Percentiles rank a stretch among this genome's conserved stretches.
phyloP scores from a whole-genome alignment of 2,113 vertebrate genomes.

The Pteropus alecto region DNA sequence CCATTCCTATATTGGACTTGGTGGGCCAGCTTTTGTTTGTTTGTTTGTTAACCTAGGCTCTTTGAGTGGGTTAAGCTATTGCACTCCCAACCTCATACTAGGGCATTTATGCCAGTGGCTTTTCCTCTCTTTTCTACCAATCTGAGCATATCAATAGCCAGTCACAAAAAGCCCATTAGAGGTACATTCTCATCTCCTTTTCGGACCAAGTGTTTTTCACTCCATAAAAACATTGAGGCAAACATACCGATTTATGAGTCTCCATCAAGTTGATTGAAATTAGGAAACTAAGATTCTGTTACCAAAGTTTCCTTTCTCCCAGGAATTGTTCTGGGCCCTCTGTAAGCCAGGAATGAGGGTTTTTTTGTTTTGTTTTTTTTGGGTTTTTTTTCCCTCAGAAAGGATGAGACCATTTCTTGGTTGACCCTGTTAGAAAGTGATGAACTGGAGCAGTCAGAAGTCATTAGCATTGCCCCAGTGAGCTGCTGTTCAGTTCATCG shows the following conservation, averaged over 20 bases:
- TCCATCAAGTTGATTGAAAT: neutral
- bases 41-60: neutral
- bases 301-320: neutral
- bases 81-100: neutral
- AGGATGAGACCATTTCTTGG: neutral
- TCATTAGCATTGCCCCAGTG: neutral
- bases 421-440: constrained; percentile 29
- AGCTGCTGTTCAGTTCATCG: constrained; percentile 24
- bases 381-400: neutral
- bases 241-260: neutral
- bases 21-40: neutral
- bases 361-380: neutral
- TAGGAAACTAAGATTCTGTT: neutral
- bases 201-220: neutral
- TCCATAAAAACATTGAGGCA: neutral
- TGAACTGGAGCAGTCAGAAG: constrained; percentile 36
- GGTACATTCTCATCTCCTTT: neutral
- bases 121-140: neutral
- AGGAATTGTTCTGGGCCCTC: neutral
- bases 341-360: neutral
- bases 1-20: neutral
- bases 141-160: neutral
- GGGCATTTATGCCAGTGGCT: neutral
- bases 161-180: neutral
- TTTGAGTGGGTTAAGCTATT: neutral